Evolutionary conservation across 2,113 vertebrate genomes (phyloP), one percentile per base, ranked within the genome.

Genomic region (Crotalus viridis): DNA sequence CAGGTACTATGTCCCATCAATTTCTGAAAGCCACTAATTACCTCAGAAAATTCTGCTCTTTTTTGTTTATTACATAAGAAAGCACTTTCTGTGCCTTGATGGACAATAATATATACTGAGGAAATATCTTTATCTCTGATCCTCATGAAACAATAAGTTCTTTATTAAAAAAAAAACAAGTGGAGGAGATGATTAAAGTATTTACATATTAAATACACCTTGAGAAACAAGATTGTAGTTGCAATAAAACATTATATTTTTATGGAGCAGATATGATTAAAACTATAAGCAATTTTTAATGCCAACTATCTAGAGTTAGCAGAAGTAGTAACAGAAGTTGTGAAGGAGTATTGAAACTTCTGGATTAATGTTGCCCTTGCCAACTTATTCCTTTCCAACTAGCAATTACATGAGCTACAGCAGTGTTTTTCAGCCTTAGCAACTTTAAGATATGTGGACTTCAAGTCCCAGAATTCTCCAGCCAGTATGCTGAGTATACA

Each of bases 261-360:
- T 33, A 0, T 17, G 39, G 39, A 22, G 39, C 5, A 74, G 46
- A 56, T 4, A 0, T 0, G 48, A 93, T 13, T 69, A 90, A 0
- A 1, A 89, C 61, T 0, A 87, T 8, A 17, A n/a, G 54, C 10
- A 1, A 52, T 46, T 86, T 91, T 86, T 93, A 88, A 93, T 52
- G 52, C 87, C 69, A 9, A 0, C 0, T 26, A 74, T 74, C 33
- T 81, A 19, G 52, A n/a, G 51, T 88, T 24, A 87, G 39, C 48
- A 43, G 3, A 85, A 89, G 46, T 0, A 0, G 86, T 91, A 92
- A 88, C 85, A 91, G 85, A 69, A 92, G 85, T 69, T 92, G 26
- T 93, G 91, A 90, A 39, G 56, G 87, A 91, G n/a, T 89, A 87
- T 28, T 54, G 91, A 95, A 95, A 93, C 69, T 39, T 81, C 33